phyloP scores from a whole-genome alignment of 2,113 vertebrate genomes.

The Tetrax tetrax region DNA sequence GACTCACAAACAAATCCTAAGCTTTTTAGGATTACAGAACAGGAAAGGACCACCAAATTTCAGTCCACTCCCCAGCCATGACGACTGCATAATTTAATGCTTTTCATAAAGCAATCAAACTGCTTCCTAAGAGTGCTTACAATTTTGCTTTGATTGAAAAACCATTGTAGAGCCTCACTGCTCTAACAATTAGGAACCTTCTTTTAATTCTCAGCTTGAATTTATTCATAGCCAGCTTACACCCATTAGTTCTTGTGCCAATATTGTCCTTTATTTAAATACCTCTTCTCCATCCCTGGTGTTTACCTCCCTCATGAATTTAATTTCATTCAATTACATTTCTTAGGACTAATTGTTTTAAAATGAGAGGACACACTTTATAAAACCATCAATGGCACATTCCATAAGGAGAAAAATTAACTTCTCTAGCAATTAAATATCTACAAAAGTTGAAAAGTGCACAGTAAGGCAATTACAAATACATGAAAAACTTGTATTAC shows the following conservation, averaged over 20 bases:
- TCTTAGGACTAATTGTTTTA: slow-evolving; percentile 49
- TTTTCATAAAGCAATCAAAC: background rate
- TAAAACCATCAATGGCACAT: slow-evolving; percentile 24
- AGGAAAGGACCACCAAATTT: background rate
- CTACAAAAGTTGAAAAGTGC: background rate
- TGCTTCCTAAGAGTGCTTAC: background rate
- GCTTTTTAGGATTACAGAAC: background rate
- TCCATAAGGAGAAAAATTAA: slow-evolving; percentile 44
- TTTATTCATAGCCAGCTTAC: slow-evolving; percentile 12
- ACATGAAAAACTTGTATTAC: background rate
- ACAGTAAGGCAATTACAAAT: background rate
- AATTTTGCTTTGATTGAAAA: background rate
- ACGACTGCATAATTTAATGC: background rate
- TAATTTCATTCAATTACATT: slow-evolving; percentile 49
- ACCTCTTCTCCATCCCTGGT: slow-evolving; percentile 12
- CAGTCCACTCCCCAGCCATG: background rate
- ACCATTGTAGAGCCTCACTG: background rate
- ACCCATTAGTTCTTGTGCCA: slow-evolving; percentile 29
- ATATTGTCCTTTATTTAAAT: slow-evolving; percentile 58
- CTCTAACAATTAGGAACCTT: background rate
- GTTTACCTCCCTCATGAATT: slow-evolving; percentile 39
- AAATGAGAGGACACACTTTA: slow-evolving; percentile 33
- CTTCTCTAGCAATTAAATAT: slow-evolving; percentile 19
- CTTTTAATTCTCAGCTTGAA: slow-evolving; percentile 25
- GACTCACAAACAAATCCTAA: rapidly evolving